A percentile compares a stretch with the other conserved stretches of the same genome.
Conservation (phyloP, 1,140 invertebrate species). For the Panagrolaimus sp. region DNA sequence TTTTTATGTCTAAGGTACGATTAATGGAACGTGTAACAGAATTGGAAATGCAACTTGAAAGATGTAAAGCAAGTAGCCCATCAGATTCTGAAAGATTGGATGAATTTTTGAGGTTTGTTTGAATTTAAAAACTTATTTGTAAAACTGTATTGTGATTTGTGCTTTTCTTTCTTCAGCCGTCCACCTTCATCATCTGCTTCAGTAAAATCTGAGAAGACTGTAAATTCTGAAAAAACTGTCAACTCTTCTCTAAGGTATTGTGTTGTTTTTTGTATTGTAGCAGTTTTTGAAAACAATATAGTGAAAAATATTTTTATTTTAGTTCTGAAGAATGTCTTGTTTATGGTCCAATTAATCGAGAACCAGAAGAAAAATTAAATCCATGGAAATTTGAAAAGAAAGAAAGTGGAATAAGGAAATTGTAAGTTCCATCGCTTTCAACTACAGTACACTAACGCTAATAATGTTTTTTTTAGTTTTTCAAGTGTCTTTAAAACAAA, state of each 20-base stretch:
- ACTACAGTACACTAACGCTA: neutral
- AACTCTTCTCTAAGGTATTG: slow-evolving; percentile 19
- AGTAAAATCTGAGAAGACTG: neutral
- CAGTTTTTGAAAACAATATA: neutral
- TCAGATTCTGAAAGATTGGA: neutral
- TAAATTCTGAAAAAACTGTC: neutral
- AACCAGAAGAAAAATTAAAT: slow-evolving; percentile 81
- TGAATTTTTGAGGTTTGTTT: slow-evolving; percentile 11
- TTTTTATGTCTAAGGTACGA: slow-evolving; percentile 79
- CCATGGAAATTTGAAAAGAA: slow-evolving; percentile 59
- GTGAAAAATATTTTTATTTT: slow-evolving; percentile 17
- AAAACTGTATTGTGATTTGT: no score
- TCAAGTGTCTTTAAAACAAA: no score
- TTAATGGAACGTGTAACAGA: slow-evolving; percentile 77
- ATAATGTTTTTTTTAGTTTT: neutral
- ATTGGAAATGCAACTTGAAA: slow-evolving; percentile 71
- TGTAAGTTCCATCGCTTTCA: slow-evolving; percentile 42
- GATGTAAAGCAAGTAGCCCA: neutral
- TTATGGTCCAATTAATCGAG: slow-evolving; percentile 85
- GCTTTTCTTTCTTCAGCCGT: neutral
- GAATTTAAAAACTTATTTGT: neutral
- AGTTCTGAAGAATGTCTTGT: slow-evolving; percentile 73
- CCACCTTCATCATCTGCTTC: neutral
- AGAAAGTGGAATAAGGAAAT: slow-evolving; percentile 52
- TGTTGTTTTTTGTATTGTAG: neutral